Base-by-base conservation (phyloP, 2,888 invertebrate genomes). In the Pteria penguin region DNA sequence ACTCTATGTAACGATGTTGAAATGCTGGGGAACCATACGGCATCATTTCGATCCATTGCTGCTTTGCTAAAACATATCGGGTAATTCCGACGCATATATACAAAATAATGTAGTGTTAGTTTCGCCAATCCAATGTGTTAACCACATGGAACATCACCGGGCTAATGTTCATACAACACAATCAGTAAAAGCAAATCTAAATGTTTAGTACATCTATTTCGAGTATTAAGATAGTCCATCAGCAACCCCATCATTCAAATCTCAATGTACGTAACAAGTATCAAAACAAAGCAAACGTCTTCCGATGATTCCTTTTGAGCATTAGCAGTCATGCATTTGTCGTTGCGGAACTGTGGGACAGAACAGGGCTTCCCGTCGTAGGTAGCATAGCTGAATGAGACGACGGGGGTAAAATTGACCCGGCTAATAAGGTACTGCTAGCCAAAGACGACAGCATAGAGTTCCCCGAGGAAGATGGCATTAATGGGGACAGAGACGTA, bases 281-380 rank as follows among this genome's bases (percentile, higher is more conserved):
- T 18, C 55, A 55, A n/a, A 55, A 55, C n/a, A 55, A 55, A 24
- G 22, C n/a, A 3, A 22, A 3, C 55, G n/a, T 22, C 55, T 8
- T 55, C 24, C 55, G 24, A 55, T n/a, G n/a, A 14, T 60, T 60
- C 24, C 60, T 27, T 26, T 60, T 60, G 60, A 60, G 60, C 60
- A 60, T 26, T 60, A 26, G 27, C 26, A 60, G 60, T 60, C 60
- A 60, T 27, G 60, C 60, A 60, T 60, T 60, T 22, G 60, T 26
- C 27, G 60, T 27, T 26, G 60, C 27, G 14, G 60, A 26, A 29
- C 60, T 60, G 27, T 60, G 45, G 45, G 45, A 45, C 45, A 45
- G 45, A 8, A 18, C 45, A 14, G 45, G 1, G 18, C 45, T 45
- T 45, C 45, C 45, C 11, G 8, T 8, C 8, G 45, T 14, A 14